Conservation (phyloP, 2,113 vertebrate genomes). For the Neogobius melanostomus region DNA sequence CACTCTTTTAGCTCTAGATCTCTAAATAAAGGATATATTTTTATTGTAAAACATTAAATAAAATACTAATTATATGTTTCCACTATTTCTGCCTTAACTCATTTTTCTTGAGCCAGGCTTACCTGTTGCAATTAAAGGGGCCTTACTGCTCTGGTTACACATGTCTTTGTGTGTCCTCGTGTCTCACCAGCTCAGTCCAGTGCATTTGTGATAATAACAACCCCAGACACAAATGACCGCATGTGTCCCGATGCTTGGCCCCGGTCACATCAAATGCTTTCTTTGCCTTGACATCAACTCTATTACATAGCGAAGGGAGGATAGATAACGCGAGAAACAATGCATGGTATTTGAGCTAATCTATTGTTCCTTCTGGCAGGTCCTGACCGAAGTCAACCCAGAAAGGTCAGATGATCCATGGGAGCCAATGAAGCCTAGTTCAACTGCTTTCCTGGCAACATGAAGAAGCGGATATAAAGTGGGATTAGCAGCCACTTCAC, state of each 20-base stretch:
- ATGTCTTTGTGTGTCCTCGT: neutral
- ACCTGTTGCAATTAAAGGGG: too few relatives aligned
- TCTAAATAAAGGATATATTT: too few relatives aligned
- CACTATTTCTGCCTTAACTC: too few relatives aligned
- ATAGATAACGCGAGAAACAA: slow-evolving; percentile 46
- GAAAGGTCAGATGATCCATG: slow-evolving; percentile 51
- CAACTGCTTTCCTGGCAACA: neutral
- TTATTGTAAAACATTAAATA: too few relatives aligned
- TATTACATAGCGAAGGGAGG: slow-evolving; percentile 18
- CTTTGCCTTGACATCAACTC: slow-evolving; percentile 34
- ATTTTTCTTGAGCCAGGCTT: too few relatives aligned
- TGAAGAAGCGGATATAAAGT: neutral
- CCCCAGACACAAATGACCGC: slow-evolving; percentile 32
- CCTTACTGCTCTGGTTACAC: too few relatives aligned
- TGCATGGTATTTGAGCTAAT: slow-evolving; percentile 55
- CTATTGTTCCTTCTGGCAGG: slow-evolving; percentile 33
- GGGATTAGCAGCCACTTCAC: neutral
- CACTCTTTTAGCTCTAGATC: too few relatives aligned
- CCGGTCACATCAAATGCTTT: slow-evolving; percentile 14
- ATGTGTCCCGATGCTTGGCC: neutral
- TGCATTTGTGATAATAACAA: slow-evolving; percentile 40
- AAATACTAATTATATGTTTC: too few relatives aligned
- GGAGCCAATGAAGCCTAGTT: neutral
- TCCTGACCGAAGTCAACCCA: slow-evolving; percentile 23
- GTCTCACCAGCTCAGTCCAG: slow-evolving; percentile 11